A percentile compares a stretch with the other conserved stretches of the same genome.
Conservation (phyloP, 2,797 vertebrate species). For the Aplochiton taeniatus region DNA sequence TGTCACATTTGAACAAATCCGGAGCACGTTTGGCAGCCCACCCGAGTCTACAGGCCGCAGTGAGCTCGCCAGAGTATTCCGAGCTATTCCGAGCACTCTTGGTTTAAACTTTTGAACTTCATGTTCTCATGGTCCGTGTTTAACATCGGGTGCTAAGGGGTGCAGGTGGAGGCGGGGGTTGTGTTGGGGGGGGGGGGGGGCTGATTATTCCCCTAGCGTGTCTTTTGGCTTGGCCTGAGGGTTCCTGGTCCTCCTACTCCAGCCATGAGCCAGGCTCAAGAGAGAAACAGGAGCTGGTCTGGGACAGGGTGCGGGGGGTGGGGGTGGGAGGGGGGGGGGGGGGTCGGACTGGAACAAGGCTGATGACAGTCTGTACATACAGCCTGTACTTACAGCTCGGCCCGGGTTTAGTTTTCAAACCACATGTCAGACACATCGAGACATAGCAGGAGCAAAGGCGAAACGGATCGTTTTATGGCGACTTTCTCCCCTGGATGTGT, state of each 20-base stretch:
- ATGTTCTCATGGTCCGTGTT: not conserved
- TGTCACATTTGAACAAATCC: too few species aligned
- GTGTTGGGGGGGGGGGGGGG: slow-evolving; percentile 18
- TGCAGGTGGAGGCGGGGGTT: not conserved
- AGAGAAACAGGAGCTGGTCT: slow-evolving; percentile 50
- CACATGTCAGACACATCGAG: slow-evolving; percentile 47
- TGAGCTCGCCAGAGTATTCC: too few species aligned
- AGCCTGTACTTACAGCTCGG: slow-evolving; percentile 50
- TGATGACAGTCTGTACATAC: slow-evolving; percentile 56
- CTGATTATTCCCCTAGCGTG: slow-evolving; percentile 15
- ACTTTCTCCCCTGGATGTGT: slow-evolving; percentile 3
- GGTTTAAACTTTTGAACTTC: not conserved
- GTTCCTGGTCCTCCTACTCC: slow-evolving; percentile 24
- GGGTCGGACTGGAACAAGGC: slow-evolving; percentile 56
- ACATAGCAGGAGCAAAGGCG: slow-evolving; percentile 36
- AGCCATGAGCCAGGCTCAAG: slow-evolving; percentile 28
- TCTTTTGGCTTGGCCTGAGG: slow-evolving; percentile 39
- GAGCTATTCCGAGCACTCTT: not conserved
- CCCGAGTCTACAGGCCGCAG: too few species aligned
- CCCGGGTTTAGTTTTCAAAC: slow-evolving; percentile 32
- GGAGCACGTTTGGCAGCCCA: too few species aligned
- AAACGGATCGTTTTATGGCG: slow-evolving; percentile 41
- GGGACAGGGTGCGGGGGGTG: slow-evolving; percentile 42
- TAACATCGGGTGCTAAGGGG: not conserved
- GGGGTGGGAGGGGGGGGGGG: slow-evolving; percentile 49